These are phyloP conservation scores for Pristiophorus japonicus DNA, from an alignment of 2,113 vertebrate genomes.

Conservation along the genomic window DNA sequence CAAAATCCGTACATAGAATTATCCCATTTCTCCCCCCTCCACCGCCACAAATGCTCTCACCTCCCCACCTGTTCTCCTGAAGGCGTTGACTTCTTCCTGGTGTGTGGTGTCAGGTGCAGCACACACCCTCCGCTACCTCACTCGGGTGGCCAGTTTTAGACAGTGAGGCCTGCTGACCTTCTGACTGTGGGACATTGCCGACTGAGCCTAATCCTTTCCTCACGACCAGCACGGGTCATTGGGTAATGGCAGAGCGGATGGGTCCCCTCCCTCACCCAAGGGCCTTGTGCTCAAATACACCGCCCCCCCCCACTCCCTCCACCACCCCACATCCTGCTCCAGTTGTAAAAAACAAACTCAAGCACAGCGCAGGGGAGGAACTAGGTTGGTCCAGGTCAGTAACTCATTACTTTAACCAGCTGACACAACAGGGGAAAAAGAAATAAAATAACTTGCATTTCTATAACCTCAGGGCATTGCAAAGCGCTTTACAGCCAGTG, in stretches of 20 bases:
- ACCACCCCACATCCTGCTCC: neutral
- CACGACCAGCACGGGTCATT: neutral
- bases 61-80: neutral
- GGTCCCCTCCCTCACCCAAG: neutral
- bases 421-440: neutral
- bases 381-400: neutral
- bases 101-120: neutral
- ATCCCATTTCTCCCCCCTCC: too few species aligned
- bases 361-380: neutral
- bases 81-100: neutral
- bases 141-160: neutral
- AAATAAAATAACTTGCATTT: too few species aligned
- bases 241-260: neutral
- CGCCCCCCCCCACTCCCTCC: too few species aligned
- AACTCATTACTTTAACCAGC: neutral
- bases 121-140: neutral
- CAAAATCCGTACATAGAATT: too few species aligned
- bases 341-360: neutral
- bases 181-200: neutral
- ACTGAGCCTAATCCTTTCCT: neutral
- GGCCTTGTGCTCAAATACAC: neutral
- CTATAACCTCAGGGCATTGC: too few species aligned
- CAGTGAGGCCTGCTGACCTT: neutral
- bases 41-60: too few species aligned
- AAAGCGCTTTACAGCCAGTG: too few species aligned